A percentile compares a stretch with the other conserved stretches of the same genome.
Evolutionary conservation across 2,888 invertebrate genomes (phyloP).

Genomic region (Campopleginae sp.): DNA sequence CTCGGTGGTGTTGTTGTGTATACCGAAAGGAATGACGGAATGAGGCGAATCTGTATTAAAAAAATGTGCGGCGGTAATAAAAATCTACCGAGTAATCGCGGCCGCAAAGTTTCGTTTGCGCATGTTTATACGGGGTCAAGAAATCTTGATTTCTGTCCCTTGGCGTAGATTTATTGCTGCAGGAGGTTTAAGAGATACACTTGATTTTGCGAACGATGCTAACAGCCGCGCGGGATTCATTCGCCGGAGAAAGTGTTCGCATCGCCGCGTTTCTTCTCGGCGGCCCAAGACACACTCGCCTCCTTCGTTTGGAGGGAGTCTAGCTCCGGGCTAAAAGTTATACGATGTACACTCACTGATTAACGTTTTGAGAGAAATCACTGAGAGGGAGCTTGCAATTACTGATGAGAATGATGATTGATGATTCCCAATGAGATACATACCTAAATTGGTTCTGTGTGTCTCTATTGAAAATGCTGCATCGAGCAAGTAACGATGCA

Average conservation of each 20-base stretch:
- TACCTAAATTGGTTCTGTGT: slow-evolving; percentile 30
- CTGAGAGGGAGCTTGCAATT: slow-evolving; percentile 21
- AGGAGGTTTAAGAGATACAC: slow-evolving; percentile 27
- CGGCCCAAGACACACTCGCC: slow-evolving; percentile 3
- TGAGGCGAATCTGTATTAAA: background rate
- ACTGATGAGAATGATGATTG: slow-evolving; percentile 52
- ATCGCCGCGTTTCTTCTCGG: slow-evolving; percentile 27
- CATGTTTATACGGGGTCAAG: slow-evolving; percentile 1
- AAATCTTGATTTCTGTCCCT: slow-evolving; percentile 27
- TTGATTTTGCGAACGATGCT: slow-evolving; percentile 41
- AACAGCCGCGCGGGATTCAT: slow-evolving; percentile 35
- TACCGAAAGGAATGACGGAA: background rate
- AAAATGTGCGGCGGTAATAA: background rate
- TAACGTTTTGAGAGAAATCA: slow-evolving; percentile 27
- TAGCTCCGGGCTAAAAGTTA: slow-evolving; percentile 22
- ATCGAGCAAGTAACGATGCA: slow-evolving; percentile 21
- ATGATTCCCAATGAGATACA: slow-evolving; percentile 34
- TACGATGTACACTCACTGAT: background rate
- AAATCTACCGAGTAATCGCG: background rate
- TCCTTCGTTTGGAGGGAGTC: slow-evolving; percentile 43
- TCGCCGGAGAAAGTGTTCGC: slow-evolving; percentile 45
- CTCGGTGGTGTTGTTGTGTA: background rate
- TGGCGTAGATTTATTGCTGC: slow-evolving; percentile 42
- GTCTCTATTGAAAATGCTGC: slow-evolving; percentile 12
- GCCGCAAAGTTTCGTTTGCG: background rate